Evolutionary conservation across 2,113 vertebrate genomes (phyloP), one percentile per base, ranked within the genome.

Genomic region (Podarcis cretensis): DNA sequence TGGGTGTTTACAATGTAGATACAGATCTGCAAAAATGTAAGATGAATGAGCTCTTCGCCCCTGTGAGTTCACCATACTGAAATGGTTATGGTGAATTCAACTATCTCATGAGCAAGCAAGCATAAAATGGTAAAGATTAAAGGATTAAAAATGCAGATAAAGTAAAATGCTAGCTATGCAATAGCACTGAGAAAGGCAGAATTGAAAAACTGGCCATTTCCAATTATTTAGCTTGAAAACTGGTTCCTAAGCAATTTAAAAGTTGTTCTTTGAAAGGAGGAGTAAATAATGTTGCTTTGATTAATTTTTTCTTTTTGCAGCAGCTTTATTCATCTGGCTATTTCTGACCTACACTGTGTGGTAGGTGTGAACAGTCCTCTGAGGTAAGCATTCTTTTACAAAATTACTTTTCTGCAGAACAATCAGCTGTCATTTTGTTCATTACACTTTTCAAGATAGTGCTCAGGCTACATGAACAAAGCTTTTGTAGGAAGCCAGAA

Each of bases 261-360:
- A 27, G 25, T 21, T 30, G 12, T 35, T 23, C 21, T 65, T 63
- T 82, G 59, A 76, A 89, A 71, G 1, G n/a, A 63, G 37, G 59
- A 27, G 74, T 65, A 78, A 81, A 89, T 30, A 82, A 77, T 73
- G 71, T 77, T 9, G 66, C 35, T 89, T 90, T 89, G n/a, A 81
- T 69, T 63, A 79, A 81, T 66, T 3, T 83, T 79, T 71, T 73
- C 27, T 73, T 77, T 32, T 37, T 69, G 54, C n/a, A 87, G 32
- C 83, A 32, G 48, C 83, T 95, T 89, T 73, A 43, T 83, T 91
- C 13, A 18, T 59, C 88, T 57, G 30, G 57, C 63, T 93, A 89
- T 79, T 89, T 88, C 85, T 90, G 93, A 59, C 75, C 57, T 87
- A 79, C 65, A 79, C 65, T 81, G 59, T 66, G 5, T 21, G 23